Base-by-base conservation (phyloP, 2,113 vertebrate species). In the Turnix velox region DNA sequence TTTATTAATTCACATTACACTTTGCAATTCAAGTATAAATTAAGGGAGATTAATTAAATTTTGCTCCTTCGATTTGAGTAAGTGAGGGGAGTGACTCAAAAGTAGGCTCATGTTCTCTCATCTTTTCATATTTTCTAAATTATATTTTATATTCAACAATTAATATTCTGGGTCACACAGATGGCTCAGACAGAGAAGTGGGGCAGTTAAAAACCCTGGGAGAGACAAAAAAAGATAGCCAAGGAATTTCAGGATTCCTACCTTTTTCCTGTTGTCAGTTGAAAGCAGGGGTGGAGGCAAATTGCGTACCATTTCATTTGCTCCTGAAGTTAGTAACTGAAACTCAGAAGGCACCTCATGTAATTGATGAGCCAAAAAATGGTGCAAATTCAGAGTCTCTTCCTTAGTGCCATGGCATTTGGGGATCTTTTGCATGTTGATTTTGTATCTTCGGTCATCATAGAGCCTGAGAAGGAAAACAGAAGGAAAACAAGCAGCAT, bases 131-230 rank as follows among this genome's bases (percentile, higher is more conserved):
- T 62, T 25, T 78, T 57, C 20, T 67, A 43, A 61, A 51, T 90
- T 52, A 73, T 30, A 43, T 73, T 92, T 66, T 59, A 33, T 58
- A 46, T 80, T 87, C 55, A 31, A 86, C 48, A 89, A 19, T 69
- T 97, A 87, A 72, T 92, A 73, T 88, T 91, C 83, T 62, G 15
- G 49, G 74, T 75, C 52, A 72, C 88, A 59, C 18, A 40, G 45
- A 76, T 84, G 51, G 37, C 77, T 93, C 40, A 79, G 79, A 80
- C 72, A 57, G 54, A 90, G 78, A 95, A 95, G 67, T 62, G 33
- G 63, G 24, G 76, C 85, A 82, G 59, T 62, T 73, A 62, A 30
- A 42, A 79, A 35, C 59, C 84, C 40, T 91, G 17, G 45, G 88
- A 90, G 63, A 55, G 54, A n/a, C 4, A 66, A 49, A 87, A 15